phyloP scores from a whole-genome alignment of 1,140 invertebrate genomes.

The Caenorhabditis latens region DNA sequence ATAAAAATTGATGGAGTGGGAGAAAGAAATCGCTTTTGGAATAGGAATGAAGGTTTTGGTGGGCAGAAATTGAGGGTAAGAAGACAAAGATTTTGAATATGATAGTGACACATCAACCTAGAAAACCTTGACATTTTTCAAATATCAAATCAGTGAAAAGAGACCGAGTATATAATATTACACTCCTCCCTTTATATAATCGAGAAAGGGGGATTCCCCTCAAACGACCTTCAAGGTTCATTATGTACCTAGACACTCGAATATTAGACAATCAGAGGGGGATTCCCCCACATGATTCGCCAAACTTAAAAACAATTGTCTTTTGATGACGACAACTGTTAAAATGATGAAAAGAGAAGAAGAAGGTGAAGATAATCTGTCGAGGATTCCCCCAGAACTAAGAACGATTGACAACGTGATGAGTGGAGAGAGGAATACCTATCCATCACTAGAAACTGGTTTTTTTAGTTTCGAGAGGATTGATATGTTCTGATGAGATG shows the following conservation, averaged over 20 bases:
- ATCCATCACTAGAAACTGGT: background rate
- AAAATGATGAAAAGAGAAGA: background rate
- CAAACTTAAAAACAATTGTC: conserved; percentile 6
- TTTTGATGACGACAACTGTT: background rate
- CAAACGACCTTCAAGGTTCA: conserved; percentile 45
- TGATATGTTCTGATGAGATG: background rate
- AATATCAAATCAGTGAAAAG: no score
- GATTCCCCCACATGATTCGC: background rate
- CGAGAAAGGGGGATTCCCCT: conserved; percentile 4
- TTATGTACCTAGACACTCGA: background rate
- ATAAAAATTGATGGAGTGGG: no score
- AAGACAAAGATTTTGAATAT: no score
- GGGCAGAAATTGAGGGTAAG: no score
- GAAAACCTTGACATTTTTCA: no score
- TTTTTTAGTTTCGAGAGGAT: conserved; percentile 23
- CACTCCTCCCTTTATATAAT: background rate
- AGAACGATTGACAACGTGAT: conserved; percentile 28
- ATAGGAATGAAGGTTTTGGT: no score
- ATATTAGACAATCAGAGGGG: background rate
- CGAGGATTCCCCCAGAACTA: background rate
- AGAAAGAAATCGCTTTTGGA: no score
- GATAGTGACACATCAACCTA: no score
- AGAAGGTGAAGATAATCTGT: background rate
- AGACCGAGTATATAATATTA: background rate
- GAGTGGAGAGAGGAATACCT: background rate